These are phyloP conservation scores for Euthynnus affinis DNA, from an alignment of 2,797 vertebrate genomes.

Conservation along the genomic window DNA sequence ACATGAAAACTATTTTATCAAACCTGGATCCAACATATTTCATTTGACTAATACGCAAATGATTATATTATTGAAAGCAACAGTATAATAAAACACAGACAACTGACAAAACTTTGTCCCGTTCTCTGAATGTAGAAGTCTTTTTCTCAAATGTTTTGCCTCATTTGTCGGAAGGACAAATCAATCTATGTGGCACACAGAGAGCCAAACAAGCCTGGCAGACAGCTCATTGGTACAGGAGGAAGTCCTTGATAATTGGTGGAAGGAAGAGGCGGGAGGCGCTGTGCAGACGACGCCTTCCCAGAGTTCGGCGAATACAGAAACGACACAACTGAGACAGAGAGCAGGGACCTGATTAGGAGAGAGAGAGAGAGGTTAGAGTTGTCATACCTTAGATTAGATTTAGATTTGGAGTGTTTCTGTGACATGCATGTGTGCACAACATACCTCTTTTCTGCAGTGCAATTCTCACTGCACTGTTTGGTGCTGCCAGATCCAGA, in stretches of 20 bases:
- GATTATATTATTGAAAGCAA: background rate
- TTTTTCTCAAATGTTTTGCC: background rate
- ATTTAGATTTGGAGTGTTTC: background rate
- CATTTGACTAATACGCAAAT: background rate
- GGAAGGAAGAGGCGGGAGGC: constrained; percentile 88
- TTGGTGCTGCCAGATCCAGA: constrained; percentile 85
- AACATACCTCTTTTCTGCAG: constrained; percentile 89
- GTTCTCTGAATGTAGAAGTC: background rate
- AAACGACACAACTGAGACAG: constrained; percentile 91
- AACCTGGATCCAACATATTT: background rate
- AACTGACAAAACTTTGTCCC: background rate
- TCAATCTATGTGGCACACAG: background rate
- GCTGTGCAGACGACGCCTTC: constrained; percentile 84
- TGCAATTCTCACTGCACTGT: constrained; percentile 82
- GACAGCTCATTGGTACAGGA: constrained; percentile 87
- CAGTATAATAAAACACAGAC: background rate
- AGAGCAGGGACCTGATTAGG: constrained; percentile 84
- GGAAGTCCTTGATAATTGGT: constrained; percentile 87
- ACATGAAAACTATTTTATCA: background rate
- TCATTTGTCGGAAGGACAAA: background rate
- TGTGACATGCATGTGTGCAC: background rate
- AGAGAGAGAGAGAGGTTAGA: background rate
- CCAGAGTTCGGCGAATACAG: constrained; percentile 88
- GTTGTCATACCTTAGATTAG: background rate
- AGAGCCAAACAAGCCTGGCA: background rate